Evolutionary conservation across 2,797 vertebrate genomes (phyloP).

Genomic region (Mus caroli): DNA sequence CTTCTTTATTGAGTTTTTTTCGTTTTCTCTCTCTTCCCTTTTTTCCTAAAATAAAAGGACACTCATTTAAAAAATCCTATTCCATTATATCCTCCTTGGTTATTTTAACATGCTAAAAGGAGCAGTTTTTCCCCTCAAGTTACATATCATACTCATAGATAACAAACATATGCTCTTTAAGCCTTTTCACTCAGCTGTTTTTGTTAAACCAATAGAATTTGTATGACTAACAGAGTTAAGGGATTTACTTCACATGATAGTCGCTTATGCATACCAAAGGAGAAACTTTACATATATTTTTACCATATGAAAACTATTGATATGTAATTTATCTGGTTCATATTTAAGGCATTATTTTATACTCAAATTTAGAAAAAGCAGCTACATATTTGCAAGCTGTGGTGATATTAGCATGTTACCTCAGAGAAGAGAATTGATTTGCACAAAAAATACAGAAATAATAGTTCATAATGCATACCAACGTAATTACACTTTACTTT

Average conservation of each 20-base stretch:
- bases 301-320: conserved; percentile 13
- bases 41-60: conserved; percentile 89
- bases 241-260: conserved; percentile 28
- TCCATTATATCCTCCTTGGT: conserved; percentile 42
- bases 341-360: conserved; percentile 31
- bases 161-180: conserved; percentile 30
- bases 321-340: conserved; percentile 3
- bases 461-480: not conserved
- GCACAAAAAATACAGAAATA: conserved; percentile 52
- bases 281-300: conserved; percentile 10
- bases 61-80: conserved; percentile 71
- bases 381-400: conserved; percentile 4
- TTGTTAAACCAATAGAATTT: not conserved
- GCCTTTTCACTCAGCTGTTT: not conserved
- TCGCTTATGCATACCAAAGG: not conserved
- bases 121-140: not conserved
- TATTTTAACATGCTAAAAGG: not conserved
- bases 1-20: conserved; percentile 94
- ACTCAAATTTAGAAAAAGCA: conserved; percentile 34
- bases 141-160: not conserved
- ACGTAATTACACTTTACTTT: conserved; percentile 46
- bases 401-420: not conserved
- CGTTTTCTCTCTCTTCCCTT: conserved; percentile 91
- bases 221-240: not conserved
- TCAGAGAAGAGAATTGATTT: conserved; percentile 25